Conservation (phyloP, 1,140 invertebrate species). For the Carposina sasakii region DNA sequence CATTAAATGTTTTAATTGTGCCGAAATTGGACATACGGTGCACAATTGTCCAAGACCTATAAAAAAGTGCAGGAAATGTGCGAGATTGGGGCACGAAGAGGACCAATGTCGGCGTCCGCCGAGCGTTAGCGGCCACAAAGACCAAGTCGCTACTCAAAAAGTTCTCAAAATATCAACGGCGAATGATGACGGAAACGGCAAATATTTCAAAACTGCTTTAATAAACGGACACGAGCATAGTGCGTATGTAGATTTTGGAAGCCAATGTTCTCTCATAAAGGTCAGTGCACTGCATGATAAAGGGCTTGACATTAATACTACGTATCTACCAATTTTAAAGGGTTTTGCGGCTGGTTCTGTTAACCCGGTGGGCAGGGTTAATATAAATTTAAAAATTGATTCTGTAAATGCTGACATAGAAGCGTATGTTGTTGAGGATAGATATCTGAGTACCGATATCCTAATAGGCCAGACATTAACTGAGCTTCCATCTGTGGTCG, state of each 20-base stretch:
- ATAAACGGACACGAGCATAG: neutral
- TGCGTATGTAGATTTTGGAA: conserved; percentile 9
- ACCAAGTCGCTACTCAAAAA: neutral
- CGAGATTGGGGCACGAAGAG: neutral
- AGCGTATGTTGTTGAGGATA: conserved; percentile 1
- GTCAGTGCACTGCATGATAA: neutral
- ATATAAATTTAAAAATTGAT: neutral
- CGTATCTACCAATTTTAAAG: conserved; percentile 4
- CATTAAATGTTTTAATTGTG: conserved; percentile 9
- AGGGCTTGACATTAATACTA: neutral
- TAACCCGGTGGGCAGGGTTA: conserved; percentile 3
- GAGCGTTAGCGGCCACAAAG: neutral
- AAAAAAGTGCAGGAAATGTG: conserved; percentile 8
- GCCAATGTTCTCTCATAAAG: conserved; percentile 9
- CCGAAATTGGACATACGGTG: conserved; percentile 3
- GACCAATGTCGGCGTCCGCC: conserved; percentile 4
- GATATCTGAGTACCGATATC: conserved; percentile 2
- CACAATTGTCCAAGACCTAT: neutral
- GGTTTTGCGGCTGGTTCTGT: conserved; percentile 8
- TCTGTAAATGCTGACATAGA: conserved; percentile 4
- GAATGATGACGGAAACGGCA: neutral
- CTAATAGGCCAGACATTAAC: conserved; percentile 9
- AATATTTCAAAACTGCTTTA: neutral
- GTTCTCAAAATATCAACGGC: too few species aligned
- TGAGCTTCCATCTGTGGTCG: conserved; percentile 1